Evolutionary conservation across 2,113 vertebrate genomes (phyloP).

Genomic region (Girardinichthys multiradiatus): DNA sequence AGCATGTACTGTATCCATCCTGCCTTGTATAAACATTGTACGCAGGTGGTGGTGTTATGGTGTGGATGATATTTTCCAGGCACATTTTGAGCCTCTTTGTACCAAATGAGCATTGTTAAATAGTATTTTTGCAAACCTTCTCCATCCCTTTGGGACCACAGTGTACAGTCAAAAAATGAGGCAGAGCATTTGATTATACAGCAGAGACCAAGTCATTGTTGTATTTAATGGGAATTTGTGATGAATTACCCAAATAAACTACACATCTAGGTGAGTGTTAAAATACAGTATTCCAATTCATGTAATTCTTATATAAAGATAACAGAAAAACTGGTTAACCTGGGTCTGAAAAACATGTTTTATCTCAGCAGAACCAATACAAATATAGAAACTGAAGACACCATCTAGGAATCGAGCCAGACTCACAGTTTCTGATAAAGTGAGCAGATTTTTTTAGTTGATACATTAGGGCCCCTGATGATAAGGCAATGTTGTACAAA

Average conservation of each 20-base stretch:
- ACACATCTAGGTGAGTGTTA: background rate
- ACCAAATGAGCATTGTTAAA: background rate
- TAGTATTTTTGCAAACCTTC: too few species aligned
- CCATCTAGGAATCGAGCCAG: slow-evolving; percentile 19
- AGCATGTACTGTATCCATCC: background rate
- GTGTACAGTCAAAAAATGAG: background rate
- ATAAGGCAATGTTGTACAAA: slow-evolving; percentile 20
- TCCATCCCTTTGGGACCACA: background rate
- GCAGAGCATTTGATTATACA: background rate
- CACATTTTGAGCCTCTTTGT: background rate
- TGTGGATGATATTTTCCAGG: background rate
- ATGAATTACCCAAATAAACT: background rate
- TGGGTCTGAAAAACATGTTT: background rate
- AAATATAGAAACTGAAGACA: slow-evolving; percentile 4
- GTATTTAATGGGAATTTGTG: too few species aligned
- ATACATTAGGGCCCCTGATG: slow-evolving; percentile 15
- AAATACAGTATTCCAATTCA: background rate
- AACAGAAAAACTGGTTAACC: background rate
- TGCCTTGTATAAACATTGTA: background rate
- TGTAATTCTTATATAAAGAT: background rate
- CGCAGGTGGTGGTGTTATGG: background rate
- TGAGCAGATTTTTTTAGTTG: slow-evolving; percentile 16
- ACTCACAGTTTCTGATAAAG: slow-evolving; percentile 18
- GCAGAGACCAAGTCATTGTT: background rate
- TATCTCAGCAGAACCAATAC: slow-evolving; percentile 6